A percentile compares a stretch with the other conserved stretches of the same genome.
Evolutionary conservation across 2,113 vertebrate species (phyloP).

Genomic region (Hylia prasina): DNA sequence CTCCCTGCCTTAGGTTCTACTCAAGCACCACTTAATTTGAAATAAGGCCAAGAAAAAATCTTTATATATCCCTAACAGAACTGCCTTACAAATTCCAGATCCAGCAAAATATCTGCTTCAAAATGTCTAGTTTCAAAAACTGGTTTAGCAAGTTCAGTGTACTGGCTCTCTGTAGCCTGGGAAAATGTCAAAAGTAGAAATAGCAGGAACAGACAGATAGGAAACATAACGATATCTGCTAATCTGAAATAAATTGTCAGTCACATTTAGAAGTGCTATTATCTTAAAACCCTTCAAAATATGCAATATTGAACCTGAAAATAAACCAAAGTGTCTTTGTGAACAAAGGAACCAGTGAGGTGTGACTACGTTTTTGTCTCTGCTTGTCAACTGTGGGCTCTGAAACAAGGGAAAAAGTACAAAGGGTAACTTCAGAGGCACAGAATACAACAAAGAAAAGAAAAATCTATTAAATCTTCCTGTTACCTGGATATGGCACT

Average conservation of each 20-base stretch:
- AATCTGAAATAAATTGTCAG: not conserved
- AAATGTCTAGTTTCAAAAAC: not conserved
- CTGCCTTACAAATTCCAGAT: not conserved
- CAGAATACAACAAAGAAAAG: not conserved
- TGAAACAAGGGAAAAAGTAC: not conserved
- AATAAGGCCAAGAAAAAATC: not conserved
- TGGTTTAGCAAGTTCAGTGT: not conserved
- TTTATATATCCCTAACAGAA: not conserved
- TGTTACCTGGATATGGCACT: slow-evolving; percentile 93
- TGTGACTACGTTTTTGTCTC: not conserved
- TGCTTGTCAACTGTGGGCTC: not conserved
- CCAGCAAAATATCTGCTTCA: not conserved
- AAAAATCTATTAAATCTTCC: not conserved
- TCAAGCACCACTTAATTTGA: not conserved
- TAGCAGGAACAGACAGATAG: not conserved
- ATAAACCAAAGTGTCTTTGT: not conserved
- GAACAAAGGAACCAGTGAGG: not conserved
- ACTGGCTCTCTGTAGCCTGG: not conserved
- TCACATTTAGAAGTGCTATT: not conserved
- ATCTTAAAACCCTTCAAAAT: not conserved
- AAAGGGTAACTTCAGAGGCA: not conserved
- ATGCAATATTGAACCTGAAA: not conserved
- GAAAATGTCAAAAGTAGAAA: not conserved
- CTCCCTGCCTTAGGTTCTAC: not conserved
- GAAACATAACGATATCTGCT: not conserved